Conservation (phyloP, 2,797 vertebrate species). For the Ataeniobius toweri region DNA sequence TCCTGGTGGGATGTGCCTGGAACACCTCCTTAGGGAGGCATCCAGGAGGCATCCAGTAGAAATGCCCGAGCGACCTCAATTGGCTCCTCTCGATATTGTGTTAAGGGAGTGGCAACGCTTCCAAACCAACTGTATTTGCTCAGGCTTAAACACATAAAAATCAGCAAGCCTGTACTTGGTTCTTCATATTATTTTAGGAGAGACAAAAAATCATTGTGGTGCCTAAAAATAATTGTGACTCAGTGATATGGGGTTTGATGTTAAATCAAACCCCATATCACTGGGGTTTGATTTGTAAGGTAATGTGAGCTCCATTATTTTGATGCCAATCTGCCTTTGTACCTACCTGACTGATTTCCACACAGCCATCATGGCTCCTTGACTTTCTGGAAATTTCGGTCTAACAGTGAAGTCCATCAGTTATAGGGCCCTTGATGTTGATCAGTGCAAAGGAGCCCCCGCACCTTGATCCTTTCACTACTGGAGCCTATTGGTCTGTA, state of each 20-base stretch:
- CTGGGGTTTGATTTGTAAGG: no score
- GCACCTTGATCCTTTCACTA: constrained; percentile 23
- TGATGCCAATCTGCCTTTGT: constrained; percentile 9
- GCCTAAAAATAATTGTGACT: background rate
- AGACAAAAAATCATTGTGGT: background rate
- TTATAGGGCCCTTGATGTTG: constrained; percentile 34
- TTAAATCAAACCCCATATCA: no score
- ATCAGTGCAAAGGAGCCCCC: constrained; percentile 46
- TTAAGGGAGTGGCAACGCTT: no score
- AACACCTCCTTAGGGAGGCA: no score
- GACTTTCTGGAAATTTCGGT: constrained; percentile 23
- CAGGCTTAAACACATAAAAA: no score
- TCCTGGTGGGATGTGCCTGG: no score
- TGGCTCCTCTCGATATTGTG: no score
- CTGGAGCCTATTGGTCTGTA: constrained; percentile 62
- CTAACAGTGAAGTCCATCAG: constrained; percentile 55
- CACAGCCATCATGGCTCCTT: constrained; percentile 22
- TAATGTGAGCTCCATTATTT: background rate
- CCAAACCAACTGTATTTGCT: no score
- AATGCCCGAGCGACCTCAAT: no score
- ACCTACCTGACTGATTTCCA: constrained; percentile 21
- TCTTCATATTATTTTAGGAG: background rate
- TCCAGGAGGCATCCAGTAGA: no score
- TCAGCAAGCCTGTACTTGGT: background rate
- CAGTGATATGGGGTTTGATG: background rate